Conservation (phyloP, 2,888 invertebrate genomes). For the Tanypteryx hageni region DNA sequence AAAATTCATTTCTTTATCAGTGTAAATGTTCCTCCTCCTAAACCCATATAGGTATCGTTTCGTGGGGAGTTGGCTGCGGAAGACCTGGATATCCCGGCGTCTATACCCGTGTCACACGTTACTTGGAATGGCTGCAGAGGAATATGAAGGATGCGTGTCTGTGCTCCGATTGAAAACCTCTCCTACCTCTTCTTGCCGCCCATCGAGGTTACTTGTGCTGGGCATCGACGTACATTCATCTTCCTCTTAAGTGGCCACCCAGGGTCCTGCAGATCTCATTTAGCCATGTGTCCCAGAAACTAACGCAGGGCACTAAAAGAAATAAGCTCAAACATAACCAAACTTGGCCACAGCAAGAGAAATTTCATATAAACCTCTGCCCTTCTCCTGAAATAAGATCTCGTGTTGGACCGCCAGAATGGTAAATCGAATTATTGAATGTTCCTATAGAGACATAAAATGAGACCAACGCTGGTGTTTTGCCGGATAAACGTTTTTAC, state of each 20-base stretch:
- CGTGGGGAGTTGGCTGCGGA: conserved; percentile 73
- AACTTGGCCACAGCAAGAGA: not conserved
- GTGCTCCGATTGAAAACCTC: conserved; percentile 76
- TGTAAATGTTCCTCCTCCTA: not conserved
- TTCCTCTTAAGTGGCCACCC: not conserved
- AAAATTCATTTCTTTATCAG: not conserved
- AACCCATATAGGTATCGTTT: conserved; percentile 72
- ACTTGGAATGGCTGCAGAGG: conserved; percentile 85
- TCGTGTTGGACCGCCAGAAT: not conserved
- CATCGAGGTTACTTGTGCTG: not conserved
- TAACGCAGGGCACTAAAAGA: not conserved
- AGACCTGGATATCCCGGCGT: conserved; percentile 83
- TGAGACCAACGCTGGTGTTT: no score
- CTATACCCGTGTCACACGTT: conserved; percentile 83
- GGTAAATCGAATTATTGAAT: not conserved
- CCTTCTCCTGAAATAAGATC: not conserved
- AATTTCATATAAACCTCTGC: not conserved
- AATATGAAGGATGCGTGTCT: conserved; percentile 87
- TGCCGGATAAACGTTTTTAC: no score
- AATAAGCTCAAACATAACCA: no score
- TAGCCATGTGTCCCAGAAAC: not conserved
- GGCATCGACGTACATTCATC: not conserved
- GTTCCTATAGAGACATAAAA: not conserved
- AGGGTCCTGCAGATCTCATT: not conserved
- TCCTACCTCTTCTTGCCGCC: not conserved